Base-by-base conservation (phyloP, 2,888 invertebrate species). In the Raillietiella orientalis region DNA sequence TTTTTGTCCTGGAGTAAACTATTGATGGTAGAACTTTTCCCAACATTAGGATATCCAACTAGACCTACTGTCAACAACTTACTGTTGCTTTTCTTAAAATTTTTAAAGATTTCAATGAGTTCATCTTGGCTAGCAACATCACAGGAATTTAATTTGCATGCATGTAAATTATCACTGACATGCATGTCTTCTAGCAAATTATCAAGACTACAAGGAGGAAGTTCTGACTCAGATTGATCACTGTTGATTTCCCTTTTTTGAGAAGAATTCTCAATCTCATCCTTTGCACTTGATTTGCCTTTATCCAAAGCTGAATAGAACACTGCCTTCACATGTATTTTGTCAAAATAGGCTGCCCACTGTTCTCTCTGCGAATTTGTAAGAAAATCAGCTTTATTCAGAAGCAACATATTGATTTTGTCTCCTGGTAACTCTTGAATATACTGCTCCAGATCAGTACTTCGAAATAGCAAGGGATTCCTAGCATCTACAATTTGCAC, bases 11-110 rank as follows among this genome's bases (percentile, higher is more conserved):
- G 62, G 48, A 93, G 56, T 24, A 99, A 46, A 11, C 82, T 59
- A 53, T 99, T 99, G 30, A 99, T 87, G 5, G 93, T 84, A 31
- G 93, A 93, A 46, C 90, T 93, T 49, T 99, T 96, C n/a, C 96
- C 96, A 2, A 99, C 96, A 55, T 96, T 96, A 0, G 96, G 96
- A 51, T 96, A 99, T 2, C 96, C 96, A 29, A 96, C 87, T 45
- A 87, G 56, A 5, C 87, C 84, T 29, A 84, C 61, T n/a, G 74
- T 74, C 5, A 66, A 56, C 16, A 65, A 42, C n/a, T 52, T 36
- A 11, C 31, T 30, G 9, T 34, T 28, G 30, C 36, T 34, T 14
- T 23, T 34, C 22, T 61, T 56, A 12, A 69, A 46, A 5, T 49
- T 50, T 36, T 59, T 63, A 30, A 87, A 59, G 10, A 72, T 53